Conservation (phyloP, 2,888 invertebrate species). For the Bombylius discolor region DNA sequence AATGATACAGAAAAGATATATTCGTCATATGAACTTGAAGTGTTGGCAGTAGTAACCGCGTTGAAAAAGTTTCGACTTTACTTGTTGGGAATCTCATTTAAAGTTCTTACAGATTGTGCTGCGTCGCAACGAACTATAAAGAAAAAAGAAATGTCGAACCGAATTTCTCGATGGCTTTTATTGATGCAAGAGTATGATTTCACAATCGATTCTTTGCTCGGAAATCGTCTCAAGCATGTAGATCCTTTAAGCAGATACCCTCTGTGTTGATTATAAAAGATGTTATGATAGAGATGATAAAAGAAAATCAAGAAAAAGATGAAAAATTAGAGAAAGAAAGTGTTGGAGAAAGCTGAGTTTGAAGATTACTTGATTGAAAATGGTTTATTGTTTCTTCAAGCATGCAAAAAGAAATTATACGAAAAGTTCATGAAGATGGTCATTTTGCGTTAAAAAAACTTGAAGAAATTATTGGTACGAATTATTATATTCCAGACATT, state of each 20-base stretch:
- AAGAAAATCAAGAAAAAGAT: background rate
- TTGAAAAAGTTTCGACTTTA: slow-evolving; percentile 16
- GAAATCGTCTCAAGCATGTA: background rate
- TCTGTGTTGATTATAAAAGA: background rate
- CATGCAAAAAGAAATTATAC: slow-evolving; percentile 27
- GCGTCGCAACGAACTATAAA: background rate
- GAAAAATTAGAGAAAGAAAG: background rate
- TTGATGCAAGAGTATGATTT: background rate
- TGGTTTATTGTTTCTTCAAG: slow-evolving; percentile 23
- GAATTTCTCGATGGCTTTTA: background rate
- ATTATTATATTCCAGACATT: slow-evolving; percentile 19
- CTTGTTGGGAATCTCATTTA: slow-evolving; percentile 15
- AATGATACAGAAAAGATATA: background rate
- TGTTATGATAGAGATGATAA: too few species aligned
- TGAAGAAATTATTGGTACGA: slow-evolving; percentile 17
- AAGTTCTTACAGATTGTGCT: slow-evolving; percentile 16
- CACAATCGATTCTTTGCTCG: background rate
- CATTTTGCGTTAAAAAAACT: slow-evolving; percentile 25
- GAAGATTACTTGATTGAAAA: background rate
- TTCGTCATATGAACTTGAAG: slow-evolving; percentile 17
- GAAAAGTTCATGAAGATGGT: slow-evolving; percentile 24
- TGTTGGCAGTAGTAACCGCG: slow-evolving; percentile 17
- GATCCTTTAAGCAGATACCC: background rate
- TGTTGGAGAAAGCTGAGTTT: background rate
- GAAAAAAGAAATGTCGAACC: background rate